Conservation (phyloP, 2,113 vertebrate genomes). For the Lepisosteus oculatus region DNA sequence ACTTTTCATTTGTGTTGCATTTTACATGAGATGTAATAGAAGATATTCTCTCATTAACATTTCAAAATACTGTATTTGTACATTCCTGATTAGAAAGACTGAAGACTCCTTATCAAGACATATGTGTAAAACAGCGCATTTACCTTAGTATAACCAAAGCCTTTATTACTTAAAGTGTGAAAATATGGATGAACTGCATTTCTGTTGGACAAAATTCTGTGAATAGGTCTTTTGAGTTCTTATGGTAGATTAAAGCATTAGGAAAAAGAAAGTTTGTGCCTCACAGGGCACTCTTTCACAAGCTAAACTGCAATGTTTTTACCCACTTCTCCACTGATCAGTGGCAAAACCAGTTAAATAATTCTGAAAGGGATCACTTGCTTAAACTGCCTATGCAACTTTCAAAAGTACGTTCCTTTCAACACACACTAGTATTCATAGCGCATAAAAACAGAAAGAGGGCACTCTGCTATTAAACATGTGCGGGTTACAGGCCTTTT, state of each 20-base stretch:
- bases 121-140: not conserved
- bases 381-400: not conserved
- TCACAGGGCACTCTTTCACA: conserved; percentile 40
- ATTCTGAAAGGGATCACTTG: not conserved
- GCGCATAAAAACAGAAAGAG: conserved; percentile 1
- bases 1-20: no score
- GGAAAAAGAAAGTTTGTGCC: conserved; percentile 27
- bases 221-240: conserved; percentile 40
- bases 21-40: no score
- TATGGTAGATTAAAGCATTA: conserved; percentile 30
- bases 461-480: not conserved
- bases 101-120: not conserved
- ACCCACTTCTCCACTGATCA: conserved; percentile 28
- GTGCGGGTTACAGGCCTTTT: not conserved
- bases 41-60: no score
- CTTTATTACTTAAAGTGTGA: conserved; percentile 28
- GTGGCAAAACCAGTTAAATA: conserved; percentile 24
- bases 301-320: conserved; percentile 22
- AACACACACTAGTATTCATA: not conserved
- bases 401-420: not conserved
- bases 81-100: no score
- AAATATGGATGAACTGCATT: conserved; percentile 33
- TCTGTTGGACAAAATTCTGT: conserved; percentile 25
- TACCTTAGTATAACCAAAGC: conserved; percentile 11
- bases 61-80: no score